phyloP scores from a whole-genome alignment of 1,140 invertebrate genomes.

The Antheraea mylitta region DNA sequence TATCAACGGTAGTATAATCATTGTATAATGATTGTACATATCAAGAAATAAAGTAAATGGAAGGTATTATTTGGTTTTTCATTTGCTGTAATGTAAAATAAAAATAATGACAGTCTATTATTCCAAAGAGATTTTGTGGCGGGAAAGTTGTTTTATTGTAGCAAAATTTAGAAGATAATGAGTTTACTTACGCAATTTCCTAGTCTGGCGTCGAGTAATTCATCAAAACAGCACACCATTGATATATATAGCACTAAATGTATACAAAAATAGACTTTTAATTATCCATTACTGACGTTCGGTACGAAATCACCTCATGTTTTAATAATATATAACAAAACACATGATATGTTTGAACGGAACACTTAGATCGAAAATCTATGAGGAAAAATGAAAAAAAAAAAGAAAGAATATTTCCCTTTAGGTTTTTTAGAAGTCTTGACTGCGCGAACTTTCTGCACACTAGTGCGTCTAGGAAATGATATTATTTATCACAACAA shows the following conservation, averaged over 20 bases:
- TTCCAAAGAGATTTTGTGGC: not conserved
- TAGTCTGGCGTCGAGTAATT: conserved; percentile 33
- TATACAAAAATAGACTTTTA: conserved; percentile 65
- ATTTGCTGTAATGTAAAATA: too few relatives aligned
- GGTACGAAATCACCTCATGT: conserved; percentile 42
- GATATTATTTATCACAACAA: conserved; percentile 37
- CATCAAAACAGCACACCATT: conserved; percentile 19
- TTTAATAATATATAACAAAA: conserved; percentile 35
- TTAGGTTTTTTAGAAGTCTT: conserved; percentile 20
- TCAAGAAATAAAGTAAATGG: too few relatives aligned
- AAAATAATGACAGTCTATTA: too few relatives aligned
- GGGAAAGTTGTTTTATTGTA: not conserved
- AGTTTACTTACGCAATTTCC: conserved; percentile 64
- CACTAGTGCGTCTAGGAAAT: conserved; percentile 19
- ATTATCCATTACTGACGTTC: conserved; percentile 16
- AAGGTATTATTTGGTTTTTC: too few relatives aligned
- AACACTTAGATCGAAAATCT: conserved; percentile 31
- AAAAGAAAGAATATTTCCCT: conserved; percentile 24
- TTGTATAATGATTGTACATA: too few relatives aligned
- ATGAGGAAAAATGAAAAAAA: conserved; percentile 44
- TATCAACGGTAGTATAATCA: too few relatives aligned
- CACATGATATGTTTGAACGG: conserved; percentile 15
- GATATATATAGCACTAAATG: conserved; percentile 24
- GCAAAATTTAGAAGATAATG: conserved; percentile 15
- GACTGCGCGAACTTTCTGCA: conserved; percentile 15